These are phyloP conservation scores for Staurois parvus DNA, from an alignment of 2,797 vertebrate genomes.

Conservation along the genomic window DNA sequence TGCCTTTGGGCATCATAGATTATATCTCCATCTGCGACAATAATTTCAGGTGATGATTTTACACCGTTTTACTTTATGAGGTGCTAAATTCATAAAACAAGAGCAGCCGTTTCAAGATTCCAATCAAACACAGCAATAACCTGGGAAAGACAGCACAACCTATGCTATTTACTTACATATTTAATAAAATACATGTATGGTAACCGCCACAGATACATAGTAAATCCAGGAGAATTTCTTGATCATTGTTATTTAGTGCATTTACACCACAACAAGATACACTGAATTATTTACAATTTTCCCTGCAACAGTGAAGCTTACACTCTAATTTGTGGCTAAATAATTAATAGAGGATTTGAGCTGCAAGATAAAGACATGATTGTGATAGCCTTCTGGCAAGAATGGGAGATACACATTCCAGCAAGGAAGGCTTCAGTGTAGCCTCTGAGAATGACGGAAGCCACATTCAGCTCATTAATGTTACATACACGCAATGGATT, in stretches of 20 bases:
- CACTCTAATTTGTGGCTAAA: too few relatives aligned
- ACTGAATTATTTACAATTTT: neutral
- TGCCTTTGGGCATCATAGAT: neutral
- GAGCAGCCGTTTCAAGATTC: neutral
- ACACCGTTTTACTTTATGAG: neutral
- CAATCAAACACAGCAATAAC: neutral
- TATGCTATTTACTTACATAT: neutral
- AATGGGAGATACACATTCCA: too few relatives aligned
- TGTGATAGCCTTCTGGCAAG: too few relatives aligned
- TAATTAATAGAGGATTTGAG: too few relatives aligned
- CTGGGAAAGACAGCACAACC: neutral
- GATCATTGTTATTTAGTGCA: too few relatives aligned
- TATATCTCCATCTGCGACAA: constrained; percentile 3
- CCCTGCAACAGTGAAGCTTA: too few relatives aligned
- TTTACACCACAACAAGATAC: neutral
- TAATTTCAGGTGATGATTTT: neutral
- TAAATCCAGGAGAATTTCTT: too few relatives aligned
- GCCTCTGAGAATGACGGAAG: too few relatives aligned
- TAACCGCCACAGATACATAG: neutral
- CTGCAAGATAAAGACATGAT: too few relatives aligned
- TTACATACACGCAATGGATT: too few relatives aligned
- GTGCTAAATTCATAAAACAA: neutral
- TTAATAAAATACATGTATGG: neutral
- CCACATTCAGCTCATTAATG: too few relatives aligned
- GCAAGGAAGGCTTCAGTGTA: neutral